These are phyloP conservation scores for Alaudala cheleensis DNA, from an alignment of 2,113 vertebrate species.

Conservation along the genomic window DNA sequence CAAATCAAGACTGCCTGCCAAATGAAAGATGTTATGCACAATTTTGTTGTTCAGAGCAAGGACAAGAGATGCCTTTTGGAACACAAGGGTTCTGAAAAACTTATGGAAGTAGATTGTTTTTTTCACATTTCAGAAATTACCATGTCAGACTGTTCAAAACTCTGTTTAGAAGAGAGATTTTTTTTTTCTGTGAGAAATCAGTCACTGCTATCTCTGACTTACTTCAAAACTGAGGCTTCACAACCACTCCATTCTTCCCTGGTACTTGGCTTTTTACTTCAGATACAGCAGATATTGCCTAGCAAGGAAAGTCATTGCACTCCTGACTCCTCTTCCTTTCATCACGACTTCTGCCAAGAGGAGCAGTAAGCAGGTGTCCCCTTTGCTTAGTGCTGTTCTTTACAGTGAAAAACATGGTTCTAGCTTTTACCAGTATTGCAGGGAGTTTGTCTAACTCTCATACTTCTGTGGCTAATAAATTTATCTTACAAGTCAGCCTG, in stretches of 20 bases:
- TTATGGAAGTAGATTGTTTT: not conserved
- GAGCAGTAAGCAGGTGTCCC: not conserved
- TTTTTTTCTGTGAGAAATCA: not conserved
- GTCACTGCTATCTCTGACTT: not conserved
- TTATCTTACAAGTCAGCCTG: not conserved
- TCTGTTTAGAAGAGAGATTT: not conserved
- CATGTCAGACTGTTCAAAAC: not conserved
- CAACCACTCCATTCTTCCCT: not conserved
- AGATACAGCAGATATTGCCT: not conserved
- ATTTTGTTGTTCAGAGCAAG: not conserved
- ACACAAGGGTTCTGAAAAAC: not conserved
- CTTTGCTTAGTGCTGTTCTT: not conserved
- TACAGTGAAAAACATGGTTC: not conserved
- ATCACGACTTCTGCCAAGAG: not conserved
- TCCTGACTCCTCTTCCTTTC: not conserved
- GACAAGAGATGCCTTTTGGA: not conserved
- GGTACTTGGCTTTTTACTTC: not conserved
- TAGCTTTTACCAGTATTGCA: not conserved
- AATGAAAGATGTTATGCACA: not conserved
- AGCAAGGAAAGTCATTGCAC: not conserved
- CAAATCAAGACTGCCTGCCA: not conserved
- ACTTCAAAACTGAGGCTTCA: not conserved
- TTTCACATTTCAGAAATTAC: not conserved
- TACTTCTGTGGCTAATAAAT: not conserved
- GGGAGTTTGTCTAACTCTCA: not conserved